Base-by-base conservation (phyloP, 2,888 invertebrate species). In the Caenorhabditis panamensis region DNA sequence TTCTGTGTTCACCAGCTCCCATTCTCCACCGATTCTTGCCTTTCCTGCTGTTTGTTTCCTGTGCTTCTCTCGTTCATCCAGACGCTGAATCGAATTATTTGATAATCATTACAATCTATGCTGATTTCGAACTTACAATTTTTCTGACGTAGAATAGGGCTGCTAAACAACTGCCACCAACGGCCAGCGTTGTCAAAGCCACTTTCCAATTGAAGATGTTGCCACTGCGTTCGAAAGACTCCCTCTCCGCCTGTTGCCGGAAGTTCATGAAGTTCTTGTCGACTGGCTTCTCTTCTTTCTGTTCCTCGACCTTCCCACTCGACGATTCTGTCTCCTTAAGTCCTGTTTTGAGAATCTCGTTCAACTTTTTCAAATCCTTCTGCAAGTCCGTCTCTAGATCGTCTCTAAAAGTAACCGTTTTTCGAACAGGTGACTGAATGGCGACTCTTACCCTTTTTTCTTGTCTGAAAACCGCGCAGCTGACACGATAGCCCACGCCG, bases 21-120 rank as follows among this genome's bases (percentile, higher is more conserved):
- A 99, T 37, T 93, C 92, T 5, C 99, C 99, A 41, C 99, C 99
- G 82, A 99, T 96, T 59, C 95, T 93, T 1, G 95, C 95, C 92
- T 96, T 96, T 0, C 97, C 97, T 8, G 98, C 92, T 87, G 94
- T 94, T 72, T 94, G 93, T 88, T 94, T 94, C 44, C 96, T 93
- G 89, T 96, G 95, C 53, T 93, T 94, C 66, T 94, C 93, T 9
- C 94, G 86, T 56, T 90, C 89, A n/a, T 88, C 88, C 51, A 86
- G 49, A 63, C 5, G 83, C 92, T 92, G 47, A 69, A 85, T 77
- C 49, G n/a, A n/a, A n/a, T n/a, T n/a, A n/a, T n/a, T n/a, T n/a
- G n/a, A n/a, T n/a, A n/a, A n/a, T n/a, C n/a, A n/a, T n/a, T n/a
- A n/a, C n/a, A n/a, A 18, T 47, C 9, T 31, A 4, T 6, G 5